phyloP scores from a whole-genome alignment of 2,113 vertebrate genomes.

The Xenus cinereus region DNA sequence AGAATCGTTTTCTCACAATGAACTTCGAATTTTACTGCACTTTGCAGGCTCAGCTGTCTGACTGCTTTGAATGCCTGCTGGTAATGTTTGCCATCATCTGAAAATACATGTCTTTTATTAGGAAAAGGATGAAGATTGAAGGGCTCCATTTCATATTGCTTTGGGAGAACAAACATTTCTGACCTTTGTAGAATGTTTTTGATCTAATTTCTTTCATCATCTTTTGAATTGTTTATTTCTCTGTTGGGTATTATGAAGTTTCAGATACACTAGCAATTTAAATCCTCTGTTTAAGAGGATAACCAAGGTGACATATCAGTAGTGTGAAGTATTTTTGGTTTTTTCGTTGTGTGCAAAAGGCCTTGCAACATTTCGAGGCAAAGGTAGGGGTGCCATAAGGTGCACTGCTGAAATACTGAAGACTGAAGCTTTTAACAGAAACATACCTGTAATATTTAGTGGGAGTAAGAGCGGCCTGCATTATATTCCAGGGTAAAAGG shows the following conservation, averaged over 20 bases:
- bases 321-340: not conserved
- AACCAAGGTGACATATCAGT: not conserved
- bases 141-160: not conserved
- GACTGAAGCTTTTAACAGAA: not conserved
- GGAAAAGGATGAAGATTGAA: not conserved
- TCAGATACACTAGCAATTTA: not conserved
- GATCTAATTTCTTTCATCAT: not conserved
- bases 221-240: not conserved
- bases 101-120: not conserved
- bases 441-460: not conserved
- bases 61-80: not conserved
- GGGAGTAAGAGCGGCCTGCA: not conserved
- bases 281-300: not conserved
- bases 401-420: not conserved
- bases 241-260: not conserved
- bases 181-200: not conserved
- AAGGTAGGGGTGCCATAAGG: not conserved
- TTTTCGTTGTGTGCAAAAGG: not conserved
- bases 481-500: not conserved
- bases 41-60: not conserved
- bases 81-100: not conserved
- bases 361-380: not conserved
- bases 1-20: not conserved
- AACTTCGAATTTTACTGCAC: not conserved
- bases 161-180: not conserved